These are phyloP conservation scores for Synergus gifuensis DNA, from an alignment of 2,888 invertebrate species.

Conservation along the genomic window DNA sequence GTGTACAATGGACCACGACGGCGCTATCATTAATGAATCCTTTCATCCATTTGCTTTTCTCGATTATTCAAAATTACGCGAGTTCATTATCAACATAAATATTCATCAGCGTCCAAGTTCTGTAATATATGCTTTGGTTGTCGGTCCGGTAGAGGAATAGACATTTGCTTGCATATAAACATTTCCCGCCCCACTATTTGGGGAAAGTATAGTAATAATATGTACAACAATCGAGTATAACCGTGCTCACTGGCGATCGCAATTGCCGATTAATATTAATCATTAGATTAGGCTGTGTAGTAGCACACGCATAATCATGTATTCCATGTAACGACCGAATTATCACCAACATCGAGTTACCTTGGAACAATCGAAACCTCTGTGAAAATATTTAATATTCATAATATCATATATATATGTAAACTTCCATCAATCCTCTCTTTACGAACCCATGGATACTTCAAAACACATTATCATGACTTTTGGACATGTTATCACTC, in stretches of 20 bases:
- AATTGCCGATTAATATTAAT: conserved; percentile 58
- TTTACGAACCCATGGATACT: neutral
- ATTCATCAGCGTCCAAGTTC: conserved; percentile 34
- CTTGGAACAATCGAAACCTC: conserved; percentile 20
- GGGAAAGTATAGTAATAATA: conserved; percentile 1
- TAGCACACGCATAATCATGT: conserved; percentile 59
- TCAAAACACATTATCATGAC: conserved; percentile 21
- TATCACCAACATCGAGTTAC: conserved; percentile 26
- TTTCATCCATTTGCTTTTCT: conserved; percentile 34
- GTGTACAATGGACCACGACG: neutral
- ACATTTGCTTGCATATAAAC: conserved; percentile 31
- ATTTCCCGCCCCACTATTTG: neutral
- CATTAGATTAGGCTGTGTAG: conserved; percentile 55
- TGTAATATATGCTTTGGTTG: conserved; percentile 29
- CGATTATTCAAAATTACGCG: conserved; percentile 34
- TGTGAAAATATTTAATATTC: conserved; percentile 28
- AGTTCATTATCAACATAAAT: conserved; percentile 41
- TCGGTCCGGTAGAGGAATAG: conserved; percentile 4
- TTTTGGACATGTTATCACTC: conserved; percentile 5
- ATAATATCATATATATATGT: neutral
- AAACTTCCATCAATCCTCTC: neutral
- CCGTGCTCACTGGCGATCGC: conserved; percentile 3
- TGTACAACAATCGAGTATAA: conserved; percentile 29
- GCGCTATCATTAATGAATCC: conserved; percentile 17
- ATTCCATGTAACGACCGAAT: conserved; percentile 56